A percentile compares a stretch with the other conserved stretches of the same genome.
These are phyloP conservation scores for Scelioninae gen. 1 DNA, from an alignment of 2,888 invertebrate genomes.

Conservation along the genomic window DNA sequence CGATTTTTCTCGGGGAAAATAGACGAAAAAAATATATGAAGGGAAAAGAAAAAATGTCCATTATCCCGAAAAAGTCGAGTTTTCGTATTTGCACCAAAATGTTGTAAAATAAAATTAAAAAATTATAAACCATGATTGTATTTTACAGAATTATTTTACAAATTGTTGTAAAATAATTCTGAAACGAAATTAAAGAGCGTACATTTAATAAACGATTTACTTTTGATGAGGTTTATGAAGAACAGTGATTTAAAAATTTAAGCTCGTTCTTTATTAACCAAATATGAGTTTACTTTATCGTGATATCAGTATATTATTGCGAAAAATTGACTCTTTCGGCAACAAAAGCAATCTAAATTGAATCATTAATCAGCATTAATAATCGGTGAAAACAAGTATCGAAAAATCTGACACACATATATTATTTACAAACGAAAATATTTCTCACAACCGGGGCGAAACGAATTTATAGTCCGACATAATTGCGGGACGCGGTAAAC, in stretches of 20 bases:
- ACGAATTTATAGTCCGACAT: slow-evolving; percentile 34
- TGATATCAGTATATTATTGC: no score
- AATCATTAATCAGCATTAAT: slow-evolving; percentile 44
- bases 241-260: no score
- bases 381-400: slow-evolving; percentile 7
- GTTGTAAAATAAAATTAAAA: no score
- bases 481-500: slow-evolving; percentile 35
- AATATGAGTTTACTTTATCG: no score
- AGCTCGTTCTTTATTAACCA: no score
- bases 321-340: neutral
- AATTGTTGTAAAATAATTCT: no score
- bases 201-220: no score
- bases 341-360: slow-evolving; percentile 28
- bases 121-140: no score
- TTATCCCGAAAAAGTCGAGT: slow-evolving; percentile 17
- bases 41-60: neutral
- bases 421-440: slow-evolving; percentile 39
- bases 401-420: slow-evolving; percentile 23
- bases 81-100: no score
- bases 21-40: slow-evolving; percentile 19
- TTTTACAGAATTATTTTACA: no score
- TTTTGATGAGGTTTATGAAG: no score
- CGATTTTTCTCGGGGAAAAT: slow-evolving; percentile 16
- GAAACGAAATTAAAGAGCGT: no score
- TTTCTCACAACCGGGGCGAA: neutral